These are phyloP conservation scores for Conus canariensis DNA, from an alignment of 2,888 invertebrate genomes.

Conservation along the genomic window DNA sequence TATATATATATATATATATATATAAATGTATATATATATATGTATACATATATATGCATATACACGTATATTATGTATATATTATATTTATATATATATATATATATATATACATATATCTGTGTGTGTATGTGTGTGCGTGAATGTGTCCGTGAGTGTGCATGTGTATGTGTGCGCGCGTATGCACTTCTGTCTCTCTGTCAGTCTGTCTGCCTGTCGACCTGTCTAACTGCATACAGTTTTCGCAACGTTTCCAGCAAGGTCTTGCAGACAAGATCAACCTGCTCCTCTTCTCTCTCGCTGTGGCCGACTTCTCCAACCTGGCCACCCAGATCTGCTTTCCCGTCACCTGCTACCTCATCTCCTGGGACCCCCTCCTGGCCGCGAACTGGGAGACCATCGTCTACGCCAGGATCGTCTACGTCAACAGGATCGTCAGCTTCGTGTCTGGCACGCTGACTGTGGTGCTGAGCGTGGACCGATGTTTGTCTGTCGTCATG, in stretches of 20 bases:
- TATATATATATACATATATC: no score
- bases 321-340: not conserved
- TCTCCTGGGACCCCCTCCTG: not conserved
- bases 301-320: not conserved
- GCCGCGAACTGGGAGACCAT: not conserved
- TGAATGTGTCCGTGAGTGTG: no score
- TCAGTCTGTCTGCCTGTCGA: no score
- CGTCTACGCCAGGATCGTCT: not conserved
- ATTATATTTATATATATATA: no score
- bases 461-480: not conserved
- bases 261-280: not conserved
- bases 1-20: no score
- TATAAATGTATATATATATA: no score
- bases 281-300: conserved; percentile 1
- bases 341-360: not conserved
- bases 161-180: no score
- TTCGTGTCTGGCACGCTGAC: not conserved
- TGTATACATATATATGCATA: no score
- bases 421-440: not conserved
- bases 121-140: no score
- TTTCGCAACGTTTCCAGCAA: not conserved
- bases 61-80: no score
- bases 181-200: no score
- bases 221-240: no score
- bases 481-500: not conserved